Conservation (phyloP, 1,140 invertebrate species). For the Pseudomyrmex pallidus region DNA sequence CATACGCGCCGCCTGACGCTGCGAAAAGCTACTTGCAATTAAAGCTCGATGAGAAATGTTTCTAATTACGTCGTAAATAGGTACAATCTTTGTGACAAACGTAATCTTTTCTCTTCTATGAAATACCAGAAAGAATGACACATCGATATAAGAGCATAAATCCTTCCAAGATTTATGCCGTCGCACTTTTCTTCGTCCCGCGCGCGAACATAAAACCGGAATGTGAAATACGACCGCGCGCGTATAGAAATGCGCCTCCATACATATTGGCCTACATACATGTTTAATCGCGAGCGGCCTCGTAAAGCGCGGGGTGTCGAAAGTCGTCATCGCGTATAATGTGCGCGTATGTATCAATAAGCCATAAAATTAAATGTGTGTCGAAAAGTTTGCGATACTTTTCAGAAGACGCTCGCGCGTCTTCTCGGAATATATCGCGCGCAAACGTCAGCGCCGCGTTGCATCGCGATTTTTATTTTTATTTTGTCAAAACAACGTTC, state of each 20-base stretch:
- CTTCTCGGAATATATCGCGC: slow-evolving; percentile 1
- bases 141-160: slow-evolving; percentile 8
- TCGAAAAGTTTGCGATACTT: slow-evolving; percentile 6
- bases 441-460: slow-evolving; percentile 16
- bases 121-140: neutral
- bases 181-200: neutral
- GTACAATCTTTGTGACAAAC: neutral
- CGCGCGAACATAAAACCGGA: slow-evolving; percentile 13
- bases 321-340: neutral
- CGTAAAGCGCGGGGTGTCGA: slow-evolving; percentile 30
- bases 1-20: neutral
- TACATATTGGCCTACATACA: neutral
- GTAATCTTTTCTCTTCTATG: too few species aligned
- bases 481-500: slow-evolving; percentile 35
- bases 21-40: neutral
- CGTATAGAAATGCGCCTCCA: neutral
- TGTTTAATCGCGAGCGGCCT: slow-evolving; percentile 34
- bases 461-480: slow-evolving; percentile 13
- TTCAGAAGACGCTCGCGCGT: neutral
- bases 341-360: neutral
- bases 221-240: slow-evolving; percentile 24
- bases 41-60: slow-evolving; percentile 16
- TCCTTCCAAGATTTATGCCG: slow-evolving; percentile 11
- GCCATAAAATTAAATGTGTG: neutral
- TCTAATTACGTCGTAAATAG: neutral